Evolutionary conservation across 2,888 invertebrate genomes (phyloP).

Genomic region (Himalopsyche kuldschensis): DNA sequence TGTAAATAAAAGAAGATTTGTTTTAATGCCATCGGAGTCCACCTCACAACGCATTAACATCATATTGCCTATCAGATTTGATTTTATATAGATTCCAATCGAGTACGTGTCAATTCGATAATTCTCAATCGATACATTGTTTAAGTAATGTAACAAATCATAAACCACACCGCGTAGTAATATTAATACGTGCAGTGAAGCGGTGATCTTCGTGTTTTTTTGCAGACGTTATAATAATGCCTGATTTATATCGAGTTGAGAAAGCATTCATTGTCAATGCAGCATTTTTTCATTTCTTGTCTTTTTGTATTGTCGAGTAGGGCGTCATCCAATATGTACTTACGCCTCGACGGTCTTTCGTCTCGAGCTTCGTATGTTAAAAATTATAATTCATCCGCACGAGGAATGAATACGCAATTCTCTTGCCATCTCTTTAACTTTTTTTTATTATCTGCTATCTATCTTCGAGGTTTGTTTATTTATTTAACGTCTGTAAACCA

Average conservation of each 20-base stretch:
- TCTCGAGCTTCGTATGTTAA: neutral
- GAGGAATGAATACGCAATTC: neutral
- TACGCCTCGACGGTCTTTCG: neutral
- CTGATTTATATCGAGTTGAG: neutral
- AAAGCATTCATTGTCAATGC: neutral
- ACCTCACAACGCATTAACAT: too few relatives aligned
- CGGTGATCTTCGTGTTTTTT: neutral
- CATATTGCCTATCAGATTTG: too few relatives aligned
- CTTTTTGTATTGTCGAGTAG: neutral
- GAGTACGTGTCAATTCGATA: neutral
- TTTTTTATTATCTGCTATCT: too few relatives aligned
- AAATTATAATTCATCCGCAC: neutral
- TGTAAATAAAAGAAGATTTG: too few relatives aligned
- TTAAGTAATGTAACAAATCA: neutral
- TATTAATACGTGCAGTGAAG: neutral
- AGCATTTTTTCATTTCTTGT: neutral
- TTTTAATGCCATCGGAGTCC: too few relatives aligned
- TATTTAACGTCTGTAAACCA: too few relatives aligned
- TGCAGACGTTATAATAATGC: neutral
- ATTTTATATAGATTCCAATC: neutral
- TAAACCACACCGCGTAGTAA: neutral
- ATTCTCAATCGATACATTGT: neutral
- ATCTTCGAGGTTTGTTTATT: too few relatives aligned
- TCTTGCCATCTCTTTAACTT: neutral
- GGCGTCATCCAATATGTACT: neutral